These are phyloP conservation scores for Cryptocheilus praepositus DNA, from an alignment of 2,888 invertebrate species.

Conservation along the genomic window DNA sequence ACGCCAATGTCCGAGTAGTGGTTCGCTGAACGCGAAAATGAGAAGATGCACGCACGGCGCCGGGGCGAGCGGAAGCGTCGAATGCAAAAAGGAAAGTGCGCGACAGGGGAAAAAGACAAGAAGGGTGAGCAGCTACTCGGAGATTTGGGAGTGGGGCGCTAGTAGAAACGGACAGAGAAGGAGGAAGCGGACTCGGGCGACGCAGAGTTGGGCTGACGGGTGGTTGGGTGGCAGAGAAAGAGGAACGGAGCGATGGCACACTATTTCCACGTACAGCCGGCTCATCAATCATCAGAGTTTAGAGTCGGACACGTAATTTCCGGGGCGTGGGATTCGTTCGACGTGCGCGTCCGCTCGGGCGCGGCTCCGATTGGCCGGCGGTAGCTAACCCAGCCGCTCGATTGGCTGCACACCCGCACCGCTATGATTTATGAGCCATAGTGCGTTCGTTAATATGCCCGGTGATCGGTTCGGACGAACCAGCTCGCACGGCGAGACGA, in stretches of 20 bases:
- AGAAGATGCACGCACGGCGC: background rate
- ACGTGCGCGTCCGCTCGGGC: slow-evolving; percentile 59
- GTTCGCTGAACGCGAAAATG: background rate
- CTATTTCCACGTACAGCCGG: slow-evolving; percentile 54
- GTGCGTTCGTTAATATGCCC: slow-evolving; percentile 64
- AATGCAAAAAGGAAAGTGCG: background rate
- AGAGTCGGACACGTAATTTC: slow-evolving; percentile 74
- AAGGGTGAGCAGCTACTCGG: no score
- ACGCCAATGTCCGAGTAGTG: no score
- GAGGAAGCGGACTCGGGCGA: background rate
- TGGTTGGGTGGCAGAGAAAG: slow-evolving; percentile 4
- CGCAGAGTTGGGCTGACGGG: slow-evolving; percentile 21
- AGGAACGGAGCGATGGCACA: slow-evolving; percentile 26
- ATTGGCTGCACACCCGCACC: slow-evolving; percentile 56
- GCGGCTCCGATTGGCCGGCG: slow-evolving; percentile 57
- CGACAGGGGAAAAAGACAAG: background rate
- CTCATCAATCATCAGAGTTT: slow-evolving; percentile 74
- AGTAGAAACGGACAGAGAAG: background rate
- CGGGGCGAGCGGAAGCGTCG: background rate
- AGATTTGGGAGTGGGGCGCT: background rate
- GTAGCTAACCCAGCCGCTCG: slow-evolving; percentile 53
- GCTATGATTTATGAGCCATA: slow-evolving; percentile 65
- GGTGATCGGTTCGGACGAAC: slow-evolving; percentile 55
- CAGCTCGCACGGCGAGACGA: slow-evolving; percentile 31
- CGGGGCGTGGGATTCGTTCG: slow-evolving; percentile 73